Percentiles rank a stretch among this genome's conserved stretches.
Conservation (phyloP, 2,797 vertebrate species). For the Pachyuromys duprasi region DNA sequence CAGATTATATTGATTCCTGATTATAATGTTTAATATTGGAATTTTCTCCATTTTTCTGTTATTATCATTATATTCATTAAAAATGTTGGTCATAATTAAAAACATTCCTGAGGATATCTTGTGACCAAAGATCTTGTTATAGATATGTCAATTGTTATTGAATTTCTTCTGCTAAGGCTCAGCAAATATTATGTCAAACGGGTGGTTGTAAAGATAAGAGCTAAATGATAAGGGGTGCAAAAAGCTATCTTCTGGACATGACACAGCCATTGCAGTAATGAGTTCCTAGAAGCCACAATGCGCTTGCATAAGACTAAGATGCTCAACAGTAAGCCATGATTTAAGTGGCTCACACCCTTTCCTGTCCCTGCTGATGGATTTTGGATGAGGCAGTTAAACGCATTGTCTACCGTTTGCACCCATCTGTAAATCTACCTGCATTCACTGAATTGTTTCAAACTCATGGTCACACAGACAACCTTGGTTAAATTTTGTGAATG, state of each 20-base stretch:
- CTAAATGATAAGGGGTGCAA: no score
- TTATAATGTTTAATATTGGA: slow-evolving; percentile 35
- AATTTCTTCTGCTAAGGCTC: background rate
- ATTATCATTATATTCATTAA: background rate
- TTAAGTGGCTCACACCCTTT: no score
- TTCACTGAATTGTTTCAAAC: background rate
- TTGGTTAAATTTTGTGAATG: background rate
- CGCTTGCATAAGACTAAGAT: background rate
- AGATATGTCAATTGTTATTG: background rate
- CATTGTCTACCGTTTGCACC: background rate
- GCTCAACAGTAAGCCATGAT: background rate
- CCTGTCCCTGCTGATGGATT: no score
- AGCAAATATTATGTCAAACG: background rate
- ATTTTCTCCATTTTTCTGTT: background rate
- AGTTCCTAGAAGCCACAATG: background rate
- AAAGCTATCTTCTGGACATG: background rate
- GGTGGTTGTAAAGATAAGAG: no score
- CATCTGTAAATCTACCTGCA: background rate
- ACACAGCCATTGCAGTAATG: background rate
- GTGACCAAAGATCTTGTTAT: background rate
- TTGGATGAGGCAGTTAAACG: background rate
- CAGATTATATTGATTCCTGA: slow-evolving; percentile 16
- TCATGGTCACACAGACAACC: background rate
- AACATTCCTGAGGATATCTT: background rate
- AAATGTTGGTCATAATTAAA: slow-evolving; percentile 5